These are phyloP conservation scores for Microcebus lehilahytsara DNA, from an alignment of 2,113 vertebrate genomes.

Conservation along the genomic window DNA sequence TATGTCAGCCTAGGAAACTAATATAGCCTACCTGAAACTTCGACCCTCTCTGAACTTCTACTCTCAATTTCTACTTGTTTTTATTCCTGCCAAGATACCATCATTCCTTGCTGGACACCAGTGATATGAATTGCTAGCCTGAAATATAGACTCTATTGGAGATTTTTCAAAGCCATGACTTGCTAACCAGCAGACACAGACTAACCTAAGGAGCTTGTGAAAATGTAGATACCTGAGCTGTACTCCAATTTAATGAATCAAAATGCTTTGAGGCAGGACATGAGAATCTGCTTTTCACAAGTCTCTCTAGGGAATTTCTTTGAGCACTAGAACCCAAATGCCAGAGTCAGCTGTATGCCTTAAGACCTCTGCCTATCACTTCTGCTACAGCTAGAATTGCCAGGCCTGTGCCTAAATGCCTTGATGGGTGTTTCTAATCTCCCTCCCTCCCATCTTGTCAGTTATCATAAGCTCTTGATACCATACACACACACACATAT, in stretches of 20 bases:
- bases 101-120: background rate
- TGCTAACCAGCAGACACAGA: background rate
- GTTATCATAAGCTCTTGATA: background rate
- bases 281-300: background rate
- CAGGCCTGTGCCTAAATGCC: background rate
- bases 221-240: background rate
- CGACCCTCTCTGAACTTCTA: background rate
- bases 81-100: background rate
- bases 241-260: background rate
- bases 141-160: background rate
- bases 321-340: background rate
- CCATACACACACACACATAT: no score
- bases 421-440: background rate
- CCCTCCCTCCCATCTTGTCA: background rate
- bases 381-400: background rate
- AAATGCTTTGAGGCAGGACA: background rate
- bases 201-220: background rate
- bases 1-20: background rate
- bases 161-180: background rate
- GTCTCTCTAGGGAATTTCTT: background rate
- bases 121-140: background rate
- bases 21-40: background rate
- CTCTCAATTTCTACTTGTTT: background rate
- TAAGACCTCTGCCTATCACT: background rate
- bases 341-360: background rate